Evolutionary conservation across 2,797 vertebrate genomes (phyloP).

Genomic region (Helicolenus hilgendorfi): DNA sequence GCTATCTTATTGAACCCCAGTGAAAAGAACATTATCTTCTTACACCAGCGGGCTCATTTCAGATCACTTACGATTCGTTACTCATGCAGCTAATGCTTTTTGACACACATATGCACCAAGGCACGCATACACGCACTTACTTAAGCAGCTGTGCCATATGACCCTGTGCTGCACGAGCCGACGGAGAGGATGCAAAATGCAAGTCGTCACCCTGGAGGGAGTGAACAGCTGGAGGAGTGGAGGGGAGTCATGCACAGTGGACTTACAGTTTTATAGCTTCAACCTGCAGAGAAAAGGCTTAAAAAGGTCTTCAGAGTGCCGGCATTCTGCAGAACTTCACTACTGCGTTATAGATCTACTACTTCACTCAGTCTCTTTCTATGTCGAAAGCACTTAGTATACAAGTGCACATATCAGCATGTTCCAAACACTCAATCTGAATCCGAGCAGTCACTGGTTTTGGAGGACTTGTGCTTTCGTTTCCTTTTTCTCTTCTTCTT

Average conservation of each 20-base stretch:
- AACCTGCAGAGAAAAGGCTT: conserved; percentile 35
- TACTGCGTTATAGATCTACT: not conserved
- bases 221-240: conserved; percentile 27
- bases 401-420: not conserved
- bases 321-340: conserved; percentile 8
- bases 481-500: conserved; percentile 92
- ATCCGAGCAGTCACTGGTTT: conserved; percentile 89
- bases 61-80: conserved; percentile 30
- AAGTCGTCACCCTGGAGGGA: conserved; percentile 36
- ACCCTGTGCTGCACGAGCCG: conserved; percentile 31
- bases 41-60: conserved; percentile 22
- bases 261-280: conserved; percentile 35
- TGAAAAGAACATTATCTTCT: conserved; percentile 45
- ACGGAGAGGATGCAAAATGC: conserved; percentile 45
- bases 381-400: not conserved
- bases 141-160: conserved; percentile 33
- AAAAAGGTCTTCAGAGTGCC: conserved; percentile 21
- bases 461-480: conserved; percentile 92
- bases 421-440: conserved; percentile 87
- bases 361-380: conserved; percentile 8
- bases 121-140: conserved; percentile 1
- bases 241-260: conserved; percentile 71
- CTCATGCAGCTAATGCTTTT: conserved; percentile 46
- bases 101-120: conserved; percentile 44
- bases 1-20: conserved; percentile 16